Evolutionary conservation across 92 coral and sea anemone genomes (phyloP), one percentile per base, ranked within the genome.

Genomic region (Siderastrea siderea): DNA sequence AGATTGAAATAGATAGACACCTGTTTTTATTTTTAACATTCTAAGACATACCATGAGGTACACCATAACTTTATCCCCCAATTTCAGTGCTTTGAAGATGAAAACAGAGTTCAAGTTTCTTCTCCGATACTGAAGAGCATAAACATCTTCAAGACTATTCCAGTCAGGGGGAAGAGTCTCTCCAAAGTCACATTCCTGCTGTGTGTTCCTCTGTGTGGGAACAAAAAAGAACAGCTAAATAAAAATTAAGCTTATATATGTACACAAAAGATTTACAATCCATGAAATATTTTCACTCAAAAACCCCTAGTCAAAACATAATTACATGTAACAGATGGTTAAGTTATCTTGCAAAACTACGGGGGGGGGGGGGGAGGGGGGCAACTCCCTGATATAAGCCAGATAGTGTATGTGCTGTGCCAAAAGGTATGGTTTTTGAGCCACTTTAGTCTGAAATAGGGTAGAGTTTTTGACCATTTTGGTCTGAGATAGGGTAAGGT

Each of bases 81-180:
- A 88, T 62, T 73, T 92, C 80, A 98, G 74, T 53, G 97, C 95
- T 82, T 95, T 98, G 19, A 98, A 85, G 19, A 95, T 77, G 81
- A 60, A 96, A 58, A 92, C 92, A 54, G 91, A 90, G n/a, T 90
- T 89, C 55, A 94, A 88, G 68, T 74, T 90, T 73, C 94, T 90
- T 47, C 84, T 92, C 65, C 92, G 92, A 86, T 98, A 98, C 85
- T 98, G 99, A 66, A 98, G 81, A 47, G 99, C 95, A 65, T 98
- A 98, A 26, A 95, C 89, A 69, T 94, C 98, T 45, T 85, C 85
- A 47, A 93, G 80, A 15, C 77, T 5, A 73, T 98, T 98, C 99
- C 99, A 98, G 74, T 92, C 98, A 58, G 98, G 99, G 0, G 99
- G 99, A 57, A 98, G 92, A 26, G 96, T 92, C 67, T 98, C 98